phyloP scores from a whole-genome alignment of 2,888 invertebrate genomes.

The Anorthoa munda region DNA sequence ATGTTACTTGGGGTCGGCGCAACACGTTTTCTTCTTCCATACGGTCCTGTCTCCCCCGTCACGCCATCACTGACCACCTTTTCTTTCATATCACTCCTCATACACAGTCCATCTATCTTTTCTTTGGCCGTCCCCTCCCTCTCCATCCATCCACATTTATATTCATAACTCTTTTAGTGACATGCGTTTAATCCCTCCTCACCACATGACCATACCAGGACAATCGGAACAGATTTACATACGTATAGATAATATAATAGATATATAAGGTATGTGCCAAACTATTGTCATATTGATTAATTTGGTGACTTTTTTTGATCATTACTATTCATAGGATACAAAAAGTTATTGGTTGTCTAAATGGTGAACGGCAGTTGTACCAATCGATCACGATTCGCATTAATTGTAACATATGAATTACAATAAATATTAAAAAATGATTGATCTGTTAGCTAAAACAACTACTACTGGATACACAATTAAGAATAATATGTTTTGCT shows the following conservation, averaged over 20 bases:
- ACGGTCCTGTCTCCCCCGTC: too few relatives aligned
- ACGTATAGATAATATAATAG: not conserved
- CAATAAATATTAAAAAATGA: slow-evolving; percentile 41
- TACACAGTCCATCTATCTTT: too few relatives aligned
- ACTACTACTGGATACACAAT: slow-evolving; percentile 14
- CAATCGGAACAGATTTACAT: too few relatives aligned
- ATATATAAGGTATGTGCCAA: not conserved
- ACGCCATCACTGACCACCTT: too few relatives aligned
- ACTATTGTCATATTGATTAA: slow-evolving; percentile 17
- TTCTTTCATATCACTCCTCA: too few relatives aligned
- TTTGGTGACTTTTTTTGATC: slow-evolving; percentile 13
- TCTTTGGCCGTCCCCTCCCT: too few relatives aligned
- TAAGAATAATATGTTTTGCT: slow-evolving; percentile 29
- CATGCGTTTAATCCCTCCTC: too few relatives aligned
- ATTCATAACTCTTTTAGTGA: too few relatives aligned
- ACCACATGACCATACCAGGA: too few relatives aligned
- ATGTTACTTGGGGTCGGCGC: too few relatives aligned
- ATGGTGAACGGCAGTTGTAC: slow-evolving; percentile 14
- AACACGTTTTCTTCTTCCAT: too few relatives aligned
- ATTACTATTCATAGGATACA: slow-evolving; percentile 17
- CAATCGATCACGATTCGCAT: slow-evolving; percentile 50
- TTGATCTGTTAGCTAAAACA: slow-evolving; percentile 25
- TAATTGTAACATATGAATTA: slow-evolving; percentile 39
- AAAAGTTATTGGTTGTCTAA: slow-evolving; percentile 28
- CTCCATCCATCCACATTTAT: too few relatives aligned